Base-by-base conservation (phyloP, 2,888 invertebrate species). In the Cecidostiba fungosa region DNA sequence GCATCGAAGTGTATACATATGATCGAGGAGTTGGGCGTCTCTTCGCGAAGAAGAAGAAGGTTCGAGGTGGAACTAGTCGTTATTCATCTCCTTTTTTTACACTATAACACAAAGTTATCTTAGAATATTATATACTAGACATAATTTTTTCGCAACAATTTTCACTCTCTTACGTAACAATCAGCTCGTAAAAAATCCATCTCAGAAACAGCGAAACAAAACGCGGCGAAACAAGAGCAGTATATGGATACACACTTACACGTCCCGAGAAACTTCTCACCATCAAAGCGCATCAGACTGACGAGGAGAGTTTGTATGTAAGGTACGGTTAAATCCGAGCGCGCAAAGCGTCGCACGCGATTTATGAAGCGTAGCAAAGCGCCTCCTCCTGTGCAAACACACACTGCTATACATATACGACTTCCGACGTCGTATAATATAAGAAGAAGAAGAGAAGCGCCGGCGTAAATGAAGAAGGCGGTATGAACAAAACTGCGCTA, bases 11-110 rank as follows among this genome's bases (percentile, higher is more conserved):
- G 8, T 59, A 6, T 54, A 59, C 8, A 80, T 12, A 23, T 77
- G 76, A 74, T 76, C 54, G 79, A 80, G 54, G 3, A 54, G 84
- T 16, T 80, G 80, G 74, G 84, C 80, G 80, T 62, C 36, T 74
- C 74, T 36, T 23, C 19, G n/a, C n/a, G 59, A 43, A 70, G 69
- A 16, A 50, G 50, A 50, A 50, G 47, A 50, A 50, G 50, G 50
- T 72, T 54, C 70, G 32, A 82, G 66, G 79, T 50, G 84, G 73
- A 74, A 69, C 79, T n/a, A 72, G 47, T 78, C 74, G 70, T 70
- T 78, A 79, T 59, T 66, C n/a, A 16, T 32, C 54, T 77, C 32
- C 8, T 4, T 8, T 0, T 43, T 43, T 43, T 12, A 12, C 8
- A 43, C 43, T 1, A 2, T 0, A 39, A 1, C 10, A 43, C 8